These are phyloP conservation scores for Catostylus mosaicus DNA, from an alignment of 30 jellyfish, hydroid and myxozoan species.

Conservation along the genomic window DNA sequence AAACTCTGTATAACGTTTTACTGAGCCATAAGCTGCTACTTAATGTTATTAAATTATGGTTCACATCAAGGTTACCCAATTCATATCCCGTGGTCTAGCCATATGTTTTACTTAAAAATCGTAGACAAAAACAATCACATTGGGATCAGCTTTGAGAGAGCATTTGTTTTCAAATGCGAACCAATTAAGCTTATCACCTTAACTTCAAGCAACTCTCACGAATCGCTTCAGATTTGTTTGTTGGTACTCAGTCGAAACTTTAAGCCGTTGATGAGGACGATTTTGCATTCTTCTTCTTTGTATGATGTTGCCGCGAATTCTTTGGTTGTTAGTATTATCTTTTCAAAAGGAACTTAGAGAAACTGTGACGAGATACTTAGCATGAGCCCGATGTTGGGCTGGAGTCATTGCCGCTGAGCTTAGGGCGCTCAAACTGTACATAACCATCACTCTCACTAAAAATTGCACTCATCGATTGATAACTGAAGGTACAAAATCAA, in stretches of 20 bases:
- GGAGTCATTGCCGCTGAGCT: not conserved
- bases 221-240: conserved; percentile 42
- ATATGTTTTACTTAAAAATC: conserved; percentile 31
- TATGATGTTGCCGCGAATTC: conserved; percentile 43
- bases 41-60: conserved; percentile 12
- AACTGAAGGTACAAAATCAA: not conserved
- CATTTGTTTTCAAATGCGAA: not conserved
- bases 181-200: conserved; percentile 40
- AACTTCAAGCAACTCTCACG: conserved; percentile 36
- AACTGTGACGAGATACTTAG: not conserved
- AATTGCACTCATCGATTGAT: not conserved
- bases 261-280: conserved; percentile 42
- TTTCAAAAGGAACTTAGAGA: not conserved
- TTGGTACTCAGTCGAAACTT: conserved; percentile 27
- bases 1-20: too few species aligned
- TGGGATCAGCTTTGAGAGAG: conserved; percentile 38
- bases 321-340: conserved; percentile 4
- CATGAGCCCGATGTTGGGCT: not conserved
- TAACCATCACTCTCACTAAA: not conserved
- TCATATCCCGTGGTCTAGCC: conserved; percentile 50
- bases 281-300: conserved; percentile 46
- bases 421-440: not conserved
- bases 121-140: conserved; percentile 8
- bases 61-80: conserved; percentile 15
- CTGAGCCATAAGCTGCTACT: conserved; percentile 11